Evolutionary conservation across 2,888 invertebrate species (phyloP).

Genomic region (Quadroppia sp.): DNA sequence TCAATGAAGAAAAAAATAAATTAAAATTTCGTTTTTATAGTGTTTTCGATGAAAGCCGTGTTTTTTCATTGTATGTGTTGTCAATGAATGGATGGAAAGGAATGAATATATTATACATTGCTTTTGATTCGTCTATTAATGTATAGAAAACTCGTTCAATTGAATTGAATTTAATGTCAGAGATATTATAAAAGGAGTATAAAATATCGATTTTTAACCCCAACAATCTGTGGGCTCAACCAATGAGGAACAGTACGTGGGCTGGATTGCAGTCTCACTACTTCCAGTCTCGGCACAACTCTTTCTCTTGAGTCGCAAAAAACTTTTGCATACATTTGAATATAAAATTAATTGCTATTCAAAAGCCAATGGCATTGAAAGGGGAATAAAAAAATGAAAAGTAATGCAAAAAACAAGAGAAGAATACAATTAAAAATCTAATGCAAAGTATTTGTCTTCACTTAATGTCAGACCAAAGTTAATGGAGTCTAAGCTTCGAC

Average conservation of each 20-base stretch:
- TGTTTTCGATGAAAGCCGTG: too few species aligned
- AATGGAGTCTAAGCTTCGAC: slow-evolving; percentile 19
- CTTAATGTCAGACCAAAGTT: slow-evolving; percentile 17
- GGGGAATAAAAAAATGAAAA: background rate
- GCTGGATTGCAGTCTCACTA: background rate
- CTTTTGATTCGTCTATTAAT: slow-evolving; percentile 1
- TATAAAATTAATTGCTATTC: too few species aligned
- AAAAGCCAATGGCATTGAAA: too few species aligned
- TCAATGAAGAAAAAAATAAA: too few species aligned
- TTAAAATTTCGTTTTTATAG: too few species aligned
- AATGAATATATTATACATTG: background rate
- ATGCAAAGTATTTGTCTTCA: background rate
- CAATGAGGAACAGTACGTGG: background rate
- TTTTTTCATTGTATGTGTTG: too few species aligned
- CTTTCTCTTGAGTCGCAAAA: too few species aligned
- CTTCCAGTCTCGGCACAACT: too few species aligned
- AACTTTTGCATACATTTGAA: background rate
- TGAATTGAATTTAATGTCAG: background rate
- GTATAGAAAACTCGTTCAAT: background rate
- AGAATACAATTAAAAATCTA: background rate
- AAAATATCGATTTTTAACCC: slow-evolving; percentile 36
- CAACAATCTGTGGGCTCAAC: slow-evolving; percentile 8
- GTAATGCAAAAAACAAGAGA: background rate
- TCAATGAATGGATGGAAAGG: too few species aligned
- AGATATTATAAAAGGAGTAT: slow-evolving; percentile 33